Base-by-base conservation (phyloP, 2,113 vertebrate species). In the Asarcornis scutulata region DNA sequence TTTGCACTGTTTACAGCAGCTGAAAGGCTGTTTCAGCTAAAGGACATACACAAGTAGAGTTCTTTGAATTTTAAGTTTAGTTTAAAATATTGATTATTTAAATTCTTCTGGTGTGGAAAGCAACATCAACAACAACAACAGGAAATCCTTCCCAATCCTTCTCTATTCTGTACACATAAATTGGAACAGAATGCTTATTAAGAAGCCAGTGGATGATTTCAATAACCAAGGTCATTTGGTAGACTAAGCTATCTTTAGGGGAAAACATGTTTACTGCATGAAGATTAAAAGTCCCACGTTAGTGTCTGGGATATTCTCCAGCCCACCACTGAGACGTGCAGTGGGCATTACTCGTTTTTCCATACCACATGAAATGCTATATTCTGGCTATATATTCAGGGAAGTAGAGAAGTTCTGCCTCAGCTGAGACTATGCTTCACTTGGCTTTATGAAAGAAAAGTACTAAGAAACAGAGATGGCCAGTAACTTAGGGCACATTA, bases 291-390 rank as follows among this genome's bases (percentile, higher is more conserved):
- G 38, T 63, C 46, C 44, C 50, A 5, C 0, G 0, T 56, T 84
- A 52, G 87, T 58, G 77, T 56, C 85, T 87, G 91, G 56, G 91
- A 94, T 48, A 26, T 27, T 84, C 60, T 86, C 60, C 90, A 92
- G 86, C 77, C 26, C 82, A 63, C 38, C 58, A 14, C 2, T 17
- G 77, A 68, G 66, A 78, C 27, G 75, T 82, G n/a, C 77, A 66
- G 68, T 13, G 60, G 64, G 56, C 60, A 81, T 9, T 62, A 15
- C 53, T 50, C 13, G 46, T 31, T 27, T 66, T 69, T 48, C 76
- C 17, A 7, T 4, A 17, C 29, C 62, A 40, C 62, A 66, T 0
- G 0, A 67, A 81, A 29, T 16, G 25, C 53, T 74, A 6, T 46
- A 20, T 13, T 42, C 32, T 85, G 23, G n/a, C 68, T 11, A 2